A percentile compares a stretch with the other conserved stretches of the same genome.
phyloP scores from a whole-genome alignment of 2,888 invertebrate species.

The Drepanosiphum platanoidis region DNA sequence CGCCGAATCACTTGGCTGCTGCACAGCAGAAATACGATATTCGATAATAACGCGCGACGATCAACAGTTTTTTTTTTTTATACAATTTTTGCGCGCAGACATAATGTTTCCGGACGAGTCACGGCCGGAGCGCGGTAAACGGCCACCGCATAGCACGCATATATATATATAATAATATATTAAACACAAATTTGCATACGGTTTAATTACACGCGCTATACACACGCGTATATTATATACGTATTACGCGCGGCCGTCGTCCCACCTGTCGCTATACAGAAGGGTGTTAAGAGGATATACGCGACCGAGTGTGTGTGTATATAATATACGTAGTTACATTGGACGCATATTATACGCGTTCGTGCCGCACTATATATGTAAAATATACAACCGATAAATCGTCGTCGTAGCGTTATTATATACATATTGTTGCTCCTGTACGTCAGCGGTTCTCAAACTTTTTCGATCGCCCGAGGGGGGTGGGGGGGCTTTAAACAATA shows the following conservation, averaged over 20 bases:
- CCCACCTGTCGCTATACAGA: neutral
- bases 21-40: too few species aligned
- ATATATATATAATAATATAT: too few species aligned
- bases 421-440: too few species aligned
- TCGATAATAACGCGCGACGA: neutral
- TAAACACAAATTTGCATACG: neutral
- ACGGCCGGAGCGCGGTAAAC: neutral
- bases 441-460: too few species aligned
- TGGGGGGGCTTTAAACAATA: too few species aligned
- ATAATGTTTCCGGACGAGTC: neutral
- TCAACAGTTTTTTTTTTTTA: neutral
- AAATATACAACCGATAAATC: neutral
- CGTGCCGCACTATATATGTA: neutral
- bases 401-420: neutral
- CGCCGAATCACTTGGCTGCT: too few species aligned
- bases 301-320: neutral
- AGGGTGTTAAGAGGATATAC: conserved; percentile 8
- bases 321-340: neutral
- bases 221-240: neutral
- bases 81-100: neutral
- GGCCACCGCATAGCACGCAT: neutral
- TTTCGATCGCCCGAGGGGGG: too few species aligned
- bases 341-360: neutral
- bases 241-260: neutral
- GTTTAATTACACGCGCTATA: neutral